Conservation (phyloP, 2,797 vertebrate species). For the Cetoscarus ocellatus region DNA sequence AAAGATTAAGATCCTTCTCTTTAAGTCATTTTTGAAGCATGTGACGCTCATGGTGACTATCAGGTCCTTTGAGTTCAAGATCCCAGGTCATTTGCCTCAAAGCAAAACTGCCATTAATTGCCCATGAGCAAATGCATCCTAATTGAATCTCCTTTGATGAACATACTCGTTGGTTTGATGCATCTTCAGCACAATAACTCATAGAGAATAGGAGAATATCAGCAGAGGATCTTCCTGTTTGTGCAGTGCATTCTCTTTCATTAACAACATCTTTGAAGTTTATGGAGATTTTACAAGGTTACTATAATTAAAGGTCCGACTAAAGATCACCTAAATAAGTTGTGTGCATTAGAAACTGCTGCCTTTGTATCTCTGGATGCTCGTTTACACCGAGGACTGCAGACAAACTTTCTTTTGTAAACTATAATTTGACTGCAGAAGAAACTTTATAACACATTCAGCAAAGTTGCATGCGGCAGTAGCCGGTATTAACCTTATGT, state of each 20-base stretch:
- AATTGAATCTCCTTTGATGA: slow-evolving; percentile 11
- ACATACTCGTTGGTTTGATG: background rate
- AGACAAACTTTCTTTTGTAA: slow-evolving; percentile 9
- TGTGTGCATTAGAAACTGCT: slow-evolving; percentile 24
- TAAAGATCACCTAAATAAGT: slow-evolving; percentile 41
- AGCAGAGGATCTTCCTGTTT: slow-evolving; percentile 11
- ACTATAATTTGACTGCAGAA: background rate
- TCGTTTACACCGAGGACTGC: slow-evolving; percentile 24
- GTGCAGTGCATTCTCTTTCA: slow-evolving; percentile 33
- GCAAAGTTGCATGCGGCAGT: slow-evolving; percentile 28
- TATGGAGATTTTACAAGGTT: slow-evolving; percentile 38
- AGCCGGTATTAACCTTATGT: slow-evolving; percentile 13
- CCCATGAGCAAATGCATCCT: background rate
- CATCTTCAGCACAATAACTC: slow-evolving; percentile 8
- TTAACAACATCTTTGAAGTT: slow-evolving; percentile 58
- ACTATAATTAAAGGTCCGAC: slow-evolving; percentile 39
- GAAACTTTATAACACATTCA: slow-evolving; percentile 49
- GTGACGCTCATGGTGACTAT: too few species aligned
- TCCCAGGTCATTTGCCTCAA: too few species aligned
- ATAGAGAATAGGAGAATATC: slow-evolving; percentile 13
- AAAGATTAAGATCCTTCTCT: too few species aligned
- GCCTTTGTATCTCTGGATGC: slow-evolving; percentile 30
- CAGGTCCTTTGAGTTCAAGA: too few species aligned
- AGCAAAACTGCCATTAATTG: too few species aligned
- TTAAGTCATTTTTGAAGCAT: too few species aligned